A percentile compares a stretch with the other conserved stretches of the same genome.
These are phyloP conservation scores for Mesochorus sp. DNA, from an alignment of 2,888 invertebrate species.

Conservation along the genomic window DNA sequence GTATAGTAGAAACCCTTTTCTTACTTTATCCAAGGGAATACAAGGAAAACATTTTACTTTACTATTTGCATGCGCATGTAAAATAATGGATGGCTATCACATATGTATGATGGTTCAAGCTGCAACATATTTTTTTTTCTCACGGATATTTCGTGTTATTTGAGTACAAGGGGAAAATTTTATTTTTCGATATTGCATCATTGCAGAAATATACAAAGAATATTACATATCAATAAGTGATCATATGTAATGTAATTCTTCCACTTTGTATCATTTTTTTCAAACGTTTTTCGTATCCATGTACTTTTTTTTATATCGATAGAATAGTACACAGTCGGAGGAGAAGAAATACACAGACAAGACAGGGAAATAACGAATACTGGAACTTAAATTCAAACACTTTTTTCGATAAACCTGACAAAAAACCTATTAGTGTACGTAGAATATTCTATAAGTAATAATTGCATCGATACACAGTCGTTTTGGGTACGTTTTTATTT, in stretches of 20 bases:
- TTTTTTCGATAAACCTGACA: background rate
- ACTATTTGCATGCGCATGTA: conserved; percentile 6
- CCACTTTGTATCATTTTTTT: background rate
- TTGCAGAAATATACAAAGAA: background rate
- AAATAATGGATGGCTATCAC: background rate
- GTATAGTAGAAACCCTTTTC: background rate
- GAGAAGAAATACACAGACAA: background rate
- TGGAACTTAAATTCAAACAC: background rate
- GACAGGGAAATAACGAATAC: background rate
- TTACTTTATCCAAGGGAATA: background rate
- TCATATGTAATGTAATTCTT: background rate
- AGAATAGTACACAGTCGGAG: background rate
- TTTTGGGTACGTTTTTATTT: too few relatives aligned
- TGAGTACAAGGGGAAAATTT: background rate
- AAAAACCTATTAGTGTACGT: background rate
- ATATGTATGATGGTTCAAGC: background rate
- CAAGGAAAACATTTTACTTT: background rate
- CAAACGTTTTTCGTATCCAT: background rate
- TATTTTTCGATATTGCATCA: background rate
- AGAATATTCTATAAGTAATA: too few relatives aligned
- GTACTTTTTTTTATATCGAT: too few relatives aligned
- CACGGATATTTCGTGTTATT: background rate
- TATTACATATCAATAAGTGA: background rate
- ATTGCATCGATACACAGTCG: too few relatives aligned
- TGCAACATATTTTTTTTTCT: background rate